A percentile compares a stretch with the other conserved stretches of the same genome.
Evolutionary conservation across 2,797 vertebrate species (phyloP).

Genomic region (Mastacembelus armatus): DNA sequence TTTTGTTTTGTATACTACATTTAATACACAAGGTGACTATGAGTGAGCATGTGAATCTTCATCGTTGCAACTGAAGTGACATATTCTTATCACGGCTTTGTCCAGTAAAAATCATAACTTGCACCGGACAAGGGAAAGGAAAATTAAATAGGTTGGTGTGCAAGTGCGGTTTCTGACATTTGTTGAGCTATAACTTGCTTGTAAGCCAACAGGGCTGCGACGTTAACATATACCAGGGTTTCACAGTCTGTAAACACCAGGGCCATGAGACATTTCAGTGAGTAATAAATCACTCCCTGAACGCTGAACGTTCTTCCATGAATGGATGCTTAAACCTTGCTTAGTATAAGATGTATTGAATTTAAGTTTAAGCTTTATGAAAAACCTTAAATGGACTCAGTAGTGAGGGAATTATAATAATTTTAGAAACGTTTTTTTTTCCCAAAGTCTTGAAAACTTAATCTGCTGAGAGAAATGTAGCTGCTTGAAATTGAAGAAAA

Average conservation of each 20-base stretch:
- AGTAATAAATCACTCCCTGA: conserved; percentile 21
- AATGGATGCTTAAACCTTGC: conserved; percentile 1
- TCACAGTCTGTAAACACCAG: conserved; percentile 12
- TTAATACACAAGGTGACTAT: no score
- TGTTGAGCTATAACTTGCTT: not conserved
- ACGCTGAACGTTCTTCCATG: conserved; percentile 6
- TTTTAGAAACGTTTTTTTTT: conserved; percentile 1
- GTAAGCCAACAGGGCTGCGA: not conserved
- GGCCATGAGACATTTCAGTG: conserved; percentile 17
- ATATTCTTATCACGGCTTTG: not conserved
- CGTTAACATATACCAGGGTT: not conserved
- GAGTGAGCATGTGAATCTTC: not conserved
- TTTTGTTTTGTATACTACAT: not conserved
- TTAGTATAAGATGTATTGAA: not conserved
- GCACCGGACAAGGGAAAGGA: no score
- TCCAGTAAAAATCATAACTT: not conserved
- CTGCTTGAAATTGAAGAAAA: conserved; percentile 17
- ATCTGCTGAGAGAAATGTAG: no score
- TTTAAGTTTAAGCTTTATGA: not conserved
- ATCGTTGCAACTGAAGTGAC: not conserved
- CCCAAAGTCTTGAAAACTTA: conserved; percentile 4
- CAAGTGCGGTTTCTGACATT: conserved; percentile 9
- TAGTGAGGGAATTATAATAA: not conserved
- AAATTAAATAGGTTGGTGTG: not conserved
- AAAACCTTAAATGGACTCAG: not conserved